Evolutionary conservation across 2,888 invertebrate genomes (phyloP).

Genomic region (Hymenopus coronatus): DNA sequence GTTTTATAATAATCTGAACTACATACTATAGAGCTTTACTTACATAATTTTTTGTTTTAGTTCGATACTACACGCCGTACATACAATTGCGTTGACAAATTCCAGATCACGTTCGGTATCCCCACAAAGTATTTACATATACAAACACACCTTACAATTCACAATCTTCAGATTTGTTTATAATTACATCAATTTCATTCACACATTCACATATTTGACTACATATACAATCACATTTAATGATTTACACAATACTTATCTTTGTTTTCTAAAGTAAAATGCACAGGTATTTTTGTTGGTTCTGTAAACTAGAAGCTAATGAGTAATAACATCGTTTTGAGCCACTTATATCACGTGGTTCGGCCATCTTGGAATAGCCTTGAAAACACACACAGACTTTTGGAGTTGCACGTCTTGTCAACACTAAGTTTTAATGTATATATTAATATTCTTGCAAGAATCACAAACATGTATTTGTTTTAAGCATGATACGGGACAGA

Average conservation of each 20-base stretch:
- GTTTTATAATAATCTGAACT: neutral
- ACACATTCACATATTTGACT: slow-evolving; percentile 3
- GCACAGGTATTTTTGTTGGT: neutral
- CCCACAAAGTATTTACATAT: neutral
- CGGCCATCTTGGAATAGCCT: neutral
- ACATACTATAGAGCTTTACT: neutral
- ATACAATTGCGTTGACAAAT: neutral
- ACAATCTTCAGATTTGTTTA: neutral
- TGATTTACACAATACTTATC: slow-evolving; percentile 7
- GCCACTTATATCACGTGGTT: slow-evolving; percentile 4
- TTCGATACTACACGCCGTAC: neutral
- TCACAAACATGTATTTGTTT: slow-evolving; percentile 12
- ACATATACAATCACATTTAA: slow-evolving; percentile 20
- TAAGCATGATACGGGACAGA: neutral
- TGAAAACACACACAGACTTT: slow-evolving; percentile 3
- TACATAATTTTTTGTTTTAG: neutral
- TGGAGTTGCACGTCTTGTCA: slow-evolving; percentile 3
- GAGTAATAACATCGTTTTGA: neutral
- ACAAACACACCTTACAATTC: neutral
- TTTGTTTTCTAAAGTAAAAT: slow-evolving; percentile 6
- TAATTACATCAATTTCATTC: neutral
- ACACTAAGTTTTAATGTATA: slow-evolving; percentile 12
- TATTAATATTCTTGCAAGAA: slow-evolving; percentile 9
- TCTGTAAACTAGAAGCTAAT: slow-evolving; percentile 6
- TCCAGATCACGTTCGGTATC: neutral